Evolutionary conservation across 2,797 vertebrate genomes (phyloP).

Genomic region (Neostethus bicornis): DNA sequence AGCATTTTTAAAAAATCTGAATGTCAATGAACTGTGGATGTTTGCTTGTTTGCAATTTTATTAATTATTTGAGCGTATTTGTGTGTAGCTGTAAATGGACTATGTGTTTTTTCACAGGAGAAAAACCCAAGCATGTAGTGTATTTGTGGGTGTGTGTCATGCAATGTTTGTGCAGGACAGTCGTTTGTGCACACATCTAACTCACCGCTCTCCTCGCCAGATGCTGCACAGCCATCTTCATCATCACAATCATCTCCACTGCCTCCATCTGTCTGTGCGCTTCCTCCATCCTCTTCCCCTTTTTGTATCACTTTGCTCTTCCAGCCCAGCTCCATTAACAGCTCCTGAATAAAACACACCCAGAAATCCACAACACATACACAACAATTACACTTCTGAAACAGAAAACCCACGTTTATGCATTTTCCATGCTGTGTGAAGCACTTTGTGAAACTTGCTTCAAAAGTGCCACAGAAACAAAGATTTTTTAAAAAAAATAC

Average conservation of each 20-base stretch:
- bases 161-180: not conserved
- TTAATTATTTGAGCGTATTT: conserved; percentile 28
- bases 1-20: conserved; percentile 42
- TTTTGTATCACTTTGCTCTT: conserved; percentile 68
- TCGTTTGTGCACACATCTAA: conserved; percentile 25
- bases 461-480: too few species aligned
- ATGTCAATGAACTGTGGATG: conserved; percentile 22
- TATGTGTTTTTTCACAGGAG: conserved; percentile 13
- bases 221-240: conserved; percentile 89
- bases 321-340: conserved; percentile 74
- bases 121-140: conserved; percentile 5
- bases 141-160: conserved; percentile 36
- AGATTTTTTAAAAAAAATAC: too few species aligned
- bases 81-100: not conserved
- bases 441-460: too few species aligned
- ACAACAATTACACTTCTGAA: not conserved
- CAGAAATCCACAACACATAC: not conserved
- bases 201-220: conserved; percentile 77
- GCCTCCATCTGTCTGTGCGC: conserved; percentile 51
- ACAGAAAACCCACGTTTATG: not conserved
- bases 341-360: conserved; percentile 67
- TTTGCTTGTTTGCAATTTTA: conserved; percentile 14
- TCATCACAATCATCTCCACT: conserved; percentile 82
- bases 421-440: too few species aligned
- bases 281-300: conserved; percentile 54